Conservation (phyloP, 2,113 vertebrate genomes). For the Saimiri boliviensis region DNA sequence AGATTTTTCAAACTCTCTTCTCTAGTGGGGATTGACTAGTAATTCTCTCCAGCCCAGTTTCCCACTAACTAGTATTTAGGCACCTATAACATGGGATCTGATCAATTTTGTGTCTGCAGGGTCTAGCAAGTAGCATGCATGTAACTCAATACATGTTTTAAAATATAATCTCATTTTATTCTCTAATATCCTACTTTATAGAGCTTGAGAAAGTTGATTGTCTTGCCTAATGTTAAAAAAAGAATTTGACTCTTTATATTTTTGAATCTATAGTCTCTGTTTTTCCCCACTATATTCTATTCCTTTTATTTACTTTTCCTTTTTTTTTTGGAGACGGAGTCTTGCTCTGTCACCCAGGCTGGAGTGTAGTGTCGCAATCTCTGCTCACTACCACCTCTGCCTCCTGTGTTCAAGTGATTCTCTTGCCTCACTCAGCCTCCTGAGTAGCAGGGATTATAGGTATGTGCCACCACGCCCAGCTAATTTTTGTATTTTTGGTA, state of each 20-base stretch:
- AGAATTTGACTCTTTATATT: background rate
- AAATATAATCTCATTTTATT: background rate
- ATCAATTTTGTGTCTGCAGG: background rate
- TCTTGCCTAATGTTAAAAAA: background rate
- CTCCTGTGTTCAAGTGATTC: no score
- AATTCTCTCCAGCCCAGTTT: background rate
- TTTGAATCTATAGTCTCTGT: background rate
- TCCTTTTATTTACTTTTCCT: background rate
- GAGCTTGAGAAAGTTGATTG: background rate
- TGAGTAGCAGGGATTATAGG: no score
- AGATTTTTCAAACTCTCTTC: background rate
- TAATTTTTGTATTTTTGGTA: no score
- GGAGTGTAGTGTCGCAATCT: no score
- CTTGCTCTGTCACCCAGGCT: no score
- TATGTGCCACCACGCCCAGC: no score
- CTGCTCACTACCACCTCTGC: no score
- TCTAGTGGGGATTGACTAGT: background rate
- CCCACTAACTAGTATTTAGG: background rate
- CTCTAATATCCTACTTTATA: background rate
- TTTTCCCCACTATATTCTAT: background rate
- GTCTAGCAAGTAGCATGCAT: background rate
- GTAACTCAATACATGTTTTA: background rate
- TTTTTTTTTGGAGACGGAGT: no score
- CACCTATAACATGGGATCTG: background rate
- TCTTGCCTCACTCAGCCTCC: no score